These are phyloP conservation scores for Sphenodon punctatus DNA, from an alignment of 2,797 vertebrate species.

Conservation along the genomic window DNA sequence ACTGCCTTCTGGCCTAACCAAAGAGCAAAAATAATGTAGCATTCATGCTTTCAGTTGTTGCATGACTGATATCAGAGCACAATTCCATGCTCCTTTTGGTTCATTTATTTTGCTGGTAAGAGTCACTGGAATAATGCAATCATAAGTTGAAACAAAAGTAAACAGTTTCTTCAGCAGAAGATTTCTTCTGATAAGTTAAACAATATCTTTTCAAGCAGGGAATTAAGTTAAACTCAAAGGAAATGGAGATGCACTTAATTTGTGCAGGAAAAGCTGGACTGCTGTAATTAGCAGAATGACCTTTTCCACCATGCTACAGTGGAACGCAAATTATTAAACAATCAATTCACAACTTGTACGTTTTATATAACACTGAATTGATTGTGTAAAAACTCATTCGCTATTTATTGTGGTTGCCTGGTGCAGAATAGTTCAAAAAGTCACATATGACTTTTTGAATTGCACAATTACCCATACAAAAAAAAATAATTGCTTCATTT, in stretches of 20 bases:
- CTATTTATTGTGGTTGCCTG: too few relatives aligned
- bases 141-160: neutral
- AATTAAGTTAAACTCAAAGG: neutral
- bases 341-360: too few relatives aligned
- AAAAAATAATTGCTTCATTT: too few relatives aligned
- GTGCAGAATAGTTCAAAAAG: too few relatives aligned
- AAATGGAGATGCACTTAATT: fast-evolving
- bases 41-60: neutral
- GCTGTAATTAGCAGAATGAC: too few relatives aligned
- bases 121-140: neutral
- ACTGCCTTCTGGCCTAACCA: neutral
- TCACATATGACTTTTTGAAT: too few relatives aligned
- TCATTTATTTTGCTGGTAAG: neutral
- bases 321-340: too few relatives aligned
- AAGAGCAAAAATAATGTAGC: neutral
- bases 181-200: fast-evolving
- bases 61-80: neutral
- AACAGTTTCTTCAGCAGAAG: neutral
- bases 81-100: neutral
- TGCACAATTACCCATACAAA: too few relatives aligned
- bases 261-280: too few relatives aligned
- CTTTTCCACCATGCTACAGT: too few relatives aligned
- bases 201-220: neutral
- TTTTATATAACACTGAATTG: too few relatives aligned
- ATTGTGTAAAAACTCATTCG: too few relatives aligned